These are phyloP conservation scores for Cettia cetti DNA, from an alignment of 2,113 vertebrate genomes.

Conservation along the genomic window DNA sequence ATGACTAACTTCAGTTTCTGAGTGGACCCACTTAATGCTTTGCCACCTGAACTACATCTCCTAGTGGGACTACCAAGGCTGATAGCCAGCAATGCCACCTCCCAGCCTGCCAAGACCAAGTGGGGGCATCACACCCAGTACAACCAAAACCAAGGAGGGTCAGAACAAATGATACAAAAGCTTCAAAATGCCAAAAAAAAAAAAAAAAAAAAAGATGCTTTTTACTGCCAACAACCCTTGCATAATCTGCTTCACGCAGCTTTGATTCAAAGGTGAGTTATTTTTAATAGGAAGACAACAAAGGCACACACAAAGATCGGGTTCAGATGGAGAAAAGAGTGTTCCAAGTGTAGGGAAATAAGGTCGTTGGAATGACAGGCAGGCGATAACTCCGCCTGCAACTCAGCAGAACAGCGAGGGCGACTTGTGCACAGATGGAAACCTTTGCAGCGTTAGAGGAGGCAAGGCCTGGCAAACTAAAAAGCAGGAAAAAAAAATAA, in stretches of 20 bases:
- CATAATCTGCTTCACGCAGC: neutral
- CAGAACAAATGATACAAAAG: neutral
- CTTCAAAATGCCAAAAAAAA: neutral
- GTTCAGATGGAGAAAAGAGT: neutral
- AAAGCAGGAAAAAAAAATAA: neutral
- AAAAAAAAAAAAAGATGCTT: neutral
- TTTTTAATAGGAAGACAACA: neutral
- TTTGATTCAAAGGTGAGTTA: neutral
- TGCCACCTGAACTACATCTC: neutral
- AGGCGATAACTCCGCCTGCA: neutral
- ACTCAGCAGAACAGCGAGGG: neutral
- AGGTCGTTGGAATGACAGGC: slow-evolving; percentile 2
- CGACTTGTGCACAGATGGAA: slow-evolving; percentile 15
- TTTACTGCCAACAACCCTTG: neutral
- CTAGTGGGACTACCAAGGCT: neutral
- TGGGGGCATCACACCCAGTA: accelerated
- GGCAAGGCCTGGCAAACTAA: neutral
- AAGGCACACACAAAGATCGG: neutral
- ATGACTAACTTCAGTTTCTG: neutral
- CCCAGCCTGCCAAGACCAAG: neutral
- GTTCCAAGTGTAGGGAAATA: neutral
- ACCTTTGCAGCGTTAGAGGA: neutral
- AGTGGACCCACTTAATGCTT: neutral
- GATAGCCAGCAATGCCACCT: neutral
- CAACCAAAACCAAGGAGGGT: neutral